A percentile compares a stretch with the other conserved stretches of the same genome.
Conservation (phyloP, 2,113 vertebrate genomes). For the Neofelis nebulosa region DNA sequence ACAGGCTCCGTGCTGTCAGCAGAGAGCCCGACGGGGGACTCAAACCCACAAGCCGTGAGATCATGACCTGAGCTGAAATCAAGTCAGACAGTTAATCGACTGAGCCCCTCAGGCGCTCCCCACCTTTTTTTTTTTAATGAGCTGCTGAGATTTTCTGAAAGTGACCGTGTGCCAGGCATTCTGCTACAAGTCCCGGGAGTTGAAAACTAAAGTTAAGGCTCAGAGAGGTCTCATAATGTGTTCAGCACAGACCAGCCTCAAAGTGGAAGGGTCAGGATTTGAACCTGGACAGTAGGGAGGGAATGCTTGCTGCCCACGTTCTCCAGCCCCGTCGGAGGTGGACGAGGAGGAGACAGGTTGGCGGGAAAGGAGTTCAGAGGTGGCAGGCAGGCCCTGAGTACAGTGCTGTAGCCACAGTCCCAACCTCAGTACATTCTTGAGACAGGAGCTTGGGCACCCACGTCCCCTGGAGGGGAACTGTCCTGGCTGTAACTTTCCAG, state of each 20-base stretch:
- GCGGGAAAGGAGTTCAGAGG: not conserved
- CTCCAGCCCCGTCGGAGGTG: not conserved
- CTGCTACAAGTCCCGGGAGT: not conserved
- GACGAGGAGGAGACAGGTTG: not conserved
- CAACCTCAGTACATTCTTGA: not conserved
- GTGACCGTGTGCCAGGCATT: not conserved
- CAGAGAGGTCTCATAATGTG: not conserved
- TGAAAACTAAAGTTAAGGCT: not conserved
- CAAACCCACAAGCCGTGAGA: too few relatives aligned
- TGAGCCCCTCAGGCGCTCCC: too few relatives aligned
- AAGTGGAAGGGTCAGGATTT: not conserved
- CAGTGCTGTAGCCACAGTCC: too few relatives aligned
- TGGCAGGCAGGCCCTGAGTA: accelerated
- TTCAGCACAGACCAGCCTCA: not conserved
- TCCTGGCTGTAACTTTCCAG: constrained; percentile 60
- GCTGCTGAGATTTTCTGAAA: not conserved
- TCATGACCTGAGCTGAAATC: too few relatives aligned
- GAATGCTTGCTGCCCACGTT: accelerated
- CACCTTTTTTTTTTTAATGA: too few relatives aligned
- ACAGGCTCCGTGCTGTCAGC: too few relatives aligned
- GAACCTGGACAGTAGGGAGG: not conserved
- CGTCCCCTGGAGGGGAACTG: not conserved
- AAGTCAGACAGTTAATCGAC: too few relatives aligned
- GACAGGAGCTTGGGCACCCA: not conserved
- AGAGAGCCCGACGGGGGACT: too few relatives aligned